Percentiles rank a stretch among this genome's conserved stretches.
Evolutionary conservation across 1,140 invertebrate genomes (phyloP).

Genomic region (Trigoniulus corallinus): DNA sequence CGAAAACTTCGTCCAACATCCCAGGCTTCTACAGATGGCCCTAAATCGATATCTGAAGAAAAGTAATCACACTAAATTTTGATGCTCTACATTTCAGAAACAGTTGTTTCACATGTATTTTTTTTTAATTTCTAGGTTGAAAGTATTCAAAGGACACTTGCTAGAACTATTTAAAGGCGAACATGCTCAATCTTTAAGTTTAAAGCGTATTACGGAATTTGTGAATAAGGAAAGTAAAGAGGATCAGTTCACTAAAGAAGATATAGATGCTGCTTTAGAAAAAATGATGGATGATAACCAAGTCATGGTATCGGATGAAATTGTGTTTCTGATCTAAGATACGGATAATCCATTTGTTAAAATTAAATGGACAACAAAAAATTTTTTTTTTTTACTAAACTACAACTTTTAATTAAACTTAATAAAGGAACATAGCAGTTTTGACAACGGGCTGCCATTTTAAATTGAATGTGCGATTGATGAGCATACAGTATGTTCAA

Average conservation of each 20-base stretch:
- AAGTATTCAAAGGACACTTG: conserved; percentile 24
- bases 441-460: background rate
- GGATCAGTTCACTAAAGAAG: conserved; percentile 42
- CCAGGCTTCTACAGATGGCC: too few species aligned
- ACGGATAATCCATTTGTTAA: background rate
- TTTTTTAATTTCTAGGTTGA: conserved; percentile 15
- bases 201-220: conserved; percentile 20
- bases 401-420: background rate
- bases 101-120: too few species aligned
- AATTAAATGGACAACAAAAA: too few species aligned
- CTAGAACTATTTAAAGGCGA: conserved; percentile 28
- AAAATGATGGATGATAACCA: conserved; percentile 78
- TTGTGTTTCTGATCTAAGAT: conserved; percentile 66
- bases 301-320: conserved; percentile 74
- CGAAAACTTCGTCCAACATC: too few species aligned
- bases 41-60: too few species aligned
- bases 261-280: conserved; percentile 58
- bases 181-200: conserved; percentile 25
- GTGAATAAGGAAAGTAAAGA: conserved; percentile 21
- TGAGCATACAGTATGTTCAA: background rate
- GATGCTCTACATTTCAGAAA: background rate
- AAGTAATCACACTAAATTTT: conserved; percentile 6
- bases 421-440: background rate
- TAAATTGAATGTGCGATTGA: background rate
- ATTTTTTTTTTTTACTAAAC: background rate